phyloP scores from a whole-genome alignment of 2,888 invertebrate genomes.

The Philereme vetulata region DNA sequence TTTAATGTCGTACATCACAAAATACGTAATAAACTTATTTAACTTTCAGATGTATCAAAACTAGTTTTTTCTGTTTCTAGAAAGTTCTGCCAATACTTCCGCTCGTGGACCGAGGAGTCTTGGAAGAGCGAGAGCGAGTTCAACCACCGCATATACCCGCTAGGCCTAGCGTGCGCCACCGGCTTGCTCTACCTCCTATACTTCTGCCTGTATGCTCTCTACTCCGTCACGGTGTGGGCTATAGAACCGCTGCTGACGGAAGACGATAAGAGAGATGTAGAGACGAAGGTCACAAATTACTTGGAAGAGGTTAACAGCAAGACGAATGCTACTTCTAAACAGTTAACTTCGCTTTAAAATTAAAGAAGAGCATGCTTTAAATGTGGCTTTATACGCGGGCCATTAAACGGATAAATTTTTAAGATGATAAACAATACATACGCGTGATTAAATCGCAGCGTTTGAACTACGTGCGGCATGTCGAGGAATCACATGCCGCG shows the following conservation, averaged over 20 bases:
- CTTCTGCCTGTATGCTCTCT: slow-evolving; percentile 49
- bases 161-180: slow-evolving; percentile 52
- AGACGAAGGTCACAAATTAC: slow-evolving; percentile 53
- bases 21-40: too few species aligned
- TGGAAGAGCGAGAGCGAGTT: slow-evolving; percentile 50
- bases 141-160: slow-evolving; percentile 48
- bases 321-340: slow-evolving; percentile 41
- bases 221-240: slow-evolving; percentile 62
- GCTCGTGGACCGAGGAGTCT: slow-evolving; percentile 60
- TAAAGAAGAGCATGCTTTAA: not conserved
- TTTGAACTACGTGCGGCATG: too few species aligned
- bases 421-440: too few species aligned
- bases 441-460: too few species aligned
- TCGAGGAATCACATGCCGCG: too few species aligned
- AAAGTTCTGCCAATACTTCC: slow-evolving; percentile 61
- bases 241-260: slow-evolving; percentile 60
- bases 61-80: slow-evolving; percentile 40
- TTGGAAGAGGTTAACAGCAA: slow-evolving; percentile 48
- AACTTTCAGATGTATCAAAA: too few species aligned
- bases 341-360: slow-evolving; percentile 18
- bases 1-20: too few species aligned
- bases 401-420: too few species aligned
- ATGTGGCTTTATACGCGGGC: too few species aligned
- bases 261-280: slow-evolving; percentile 41
- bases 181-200: slow-evolving; percentile 59